Conservation (phyloP, 2,797 vertebrate species). For the Catamblyrhynchus diadema region DNA sequence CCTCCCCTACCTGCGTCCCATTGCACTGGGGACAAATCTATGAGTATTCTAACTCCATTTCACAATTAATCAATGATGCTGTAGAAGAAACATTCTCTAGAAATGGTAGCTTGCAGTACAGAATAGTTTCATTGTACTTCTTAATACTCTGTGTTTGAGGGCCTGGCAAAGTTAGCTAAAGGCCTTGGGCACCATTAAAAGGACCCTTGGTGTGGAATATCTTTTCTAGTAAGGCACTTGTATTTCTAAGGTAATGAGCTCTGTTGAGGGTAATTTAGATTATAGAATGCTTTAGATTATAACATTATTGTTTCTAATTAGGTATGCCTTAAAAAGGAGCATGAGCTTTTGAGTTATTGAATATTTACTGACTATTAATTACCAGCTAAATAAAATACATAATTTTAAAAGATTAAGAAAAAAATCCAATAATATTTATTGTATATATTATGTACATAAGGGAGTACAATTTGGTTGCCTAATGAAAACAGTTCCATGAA, state of each 20-base stretch:
- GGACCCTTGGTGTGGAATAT: background rate
- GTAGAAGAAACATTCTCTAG: background rate
- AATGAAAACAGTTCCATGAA: background rate
- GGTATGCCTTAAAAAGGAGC: background rate
- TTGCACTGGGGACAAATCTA: background rate
- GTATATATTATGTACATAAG: background rate
- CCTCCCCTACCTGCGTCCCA: background rate
- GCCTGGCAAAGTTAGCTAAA: background rate
- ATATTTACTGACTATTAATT: background rate
- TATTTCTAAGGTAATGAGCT: background rate
- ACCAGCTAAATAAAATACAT: fast-evolving
- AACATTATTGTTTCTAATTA: background rate
- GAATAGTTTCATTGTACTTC: background rate
- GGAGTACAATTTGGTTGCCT: background rate
- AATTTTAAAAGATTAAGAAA: background rate
- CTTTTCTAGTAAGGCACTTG: background rate
- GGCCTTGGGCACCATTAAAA: background rate
- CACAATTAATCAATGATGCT: background rate
- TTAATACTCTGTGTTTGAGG: background rate
- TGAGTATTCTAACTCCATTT: background rate
- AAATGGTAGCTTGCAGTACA: background rate
- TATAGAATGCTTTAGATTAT: background rate
- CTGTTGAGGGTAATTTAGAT: background rate
- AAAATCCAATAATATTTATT: background rate
- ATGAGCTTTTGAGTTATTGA: background rate